Evolutionary conservation across 2,797 vertebrate species (phyloP), one percentile per base, ranked within the genome.

Genomic region (Knipowitschia caucasica): DNA sequence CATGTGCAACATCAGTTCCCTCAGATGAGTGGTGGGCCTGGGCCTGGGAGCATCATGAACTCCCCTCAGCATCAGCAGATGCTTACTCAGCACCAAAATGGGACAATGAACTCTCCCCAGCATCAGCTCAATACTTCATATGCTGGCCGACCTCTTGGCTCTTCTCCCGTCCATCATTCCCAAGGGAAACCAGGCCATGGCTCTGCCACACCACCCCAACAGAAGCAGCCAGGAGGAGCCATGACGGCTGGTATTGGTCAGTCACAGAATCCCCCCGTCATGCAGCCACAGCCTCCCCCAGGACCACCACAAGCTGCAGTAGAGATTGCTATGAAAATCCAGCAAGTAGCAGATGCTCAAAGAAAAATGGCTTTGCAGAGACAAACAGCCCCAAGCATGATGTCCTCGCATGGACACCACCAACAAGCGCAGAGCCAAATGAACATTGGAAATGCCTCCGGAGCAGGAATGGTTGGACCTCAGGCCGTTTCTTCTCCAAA

Each of bases 301-400:
- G 95, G 93, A 1, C 95, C 95, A 34, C 95, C 95, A 3, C 91
- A 91, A 0, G 95, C 95, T 20, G 96, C 96, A 0, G 94, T 98
- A 54, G 95, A 98, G 77, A 96, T 98, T 52, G 95, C 96, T 8
- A 92, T 98, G 93, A 96, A 97, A 88, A 99, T 98, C 75, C 95
- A 98, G 71, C 91, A 95, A 73, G 94, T 95, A 5, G 96, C 96
- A 0, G 95, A 99, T 51, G 94, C 95, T 4, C 95, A 98, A 78
- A 89, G 95, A 73, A 95, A 98, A 85, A 93, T 97, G 94, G 94
- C 94, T 51, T 90, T 96, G 59, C 94, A 96, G 72, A 91, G 95
- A 78, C 95, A 95, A 0, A 67, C 78, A 3, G 76, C 75, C 25
- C 76, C 76, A 2, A 84, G 86, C 44, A 82, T 98, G 78, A 89